A percentile compares a stretch with the other conserved stretches of the same genome.
Evolutionary conservation across 2,797 vertebrate species (phyloP).

Genomic region (Spinus olivaceus): DNA sequence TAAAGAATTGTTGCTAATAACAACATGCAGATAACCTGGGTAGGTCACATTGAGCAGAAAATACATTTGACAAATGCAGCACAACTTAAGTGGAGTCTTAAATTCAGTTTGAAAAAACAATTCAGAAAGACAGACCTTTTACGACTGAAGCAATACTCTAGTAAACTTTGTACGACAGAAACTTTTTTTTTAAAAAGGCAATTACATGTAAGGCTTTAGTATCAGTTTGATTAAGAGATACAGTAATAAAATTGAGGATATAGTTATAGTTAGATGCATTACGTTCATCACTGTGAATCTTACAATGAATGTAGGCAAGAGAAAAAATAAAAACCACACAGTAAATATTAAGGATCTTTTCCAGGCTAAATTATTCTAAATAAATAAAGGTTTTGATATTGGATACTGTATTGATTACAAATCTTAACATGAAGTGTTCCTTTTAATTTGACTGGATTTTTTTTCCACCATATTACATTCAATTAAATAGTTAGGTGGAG

Average conservation of each 20-base stretch:
- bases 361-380: background rate
- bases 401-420: background rate
- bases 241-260: background rate
- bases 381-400: background rate
- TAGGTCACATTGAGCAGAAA: background rate
- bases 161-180: background rate
- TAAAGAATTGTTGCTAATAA: background rate
- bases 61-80: background rate
- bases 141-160: background rate
- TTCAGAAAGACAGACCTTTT: background rate
- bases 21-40: background rate
- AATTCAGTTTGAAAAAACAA: background rate
- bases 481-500: background rate
- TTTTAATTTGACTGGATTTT: background rate
- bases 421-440: background rate
- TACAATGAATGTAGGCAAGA: background rate
- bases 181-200: background rate
- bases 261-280: background rate
- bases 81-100: background rate
- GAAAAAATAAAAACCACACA: background rate
- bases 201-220: background rate
- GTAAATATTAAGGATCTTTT: background rate
- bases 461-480: background rate
- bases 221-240: background rate
- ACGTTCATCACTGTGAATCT: background rate